phyloP scores from a whole-genome alignment of 2,797 vertebrate genomes.

The Leuciscus waleckii region DNA sequence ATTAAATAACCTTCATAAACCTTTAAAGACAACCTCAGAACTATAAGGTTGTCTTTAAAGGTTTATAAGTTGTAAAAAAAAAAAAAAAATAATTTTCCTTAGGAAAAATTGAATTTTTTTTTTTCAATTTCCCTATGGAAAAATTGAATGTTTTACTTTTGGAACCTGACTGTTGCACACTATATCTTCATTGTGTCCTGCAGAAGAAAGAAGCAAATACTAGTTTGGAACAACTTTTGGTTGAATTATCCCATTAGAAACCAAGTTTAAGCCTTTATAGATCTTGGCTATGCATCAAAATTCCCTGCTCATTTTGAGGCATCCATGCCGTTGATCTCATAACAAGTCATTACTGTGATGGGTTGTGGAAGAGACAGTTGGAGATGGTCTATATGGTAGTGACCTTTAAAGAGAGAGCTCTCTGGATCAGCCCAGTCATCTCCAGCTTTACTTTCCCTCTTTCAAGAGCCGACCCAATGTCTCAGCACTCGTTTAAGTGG shows the following conservation, averaged over 20 bases:
- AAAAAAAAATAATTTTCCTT: no score
- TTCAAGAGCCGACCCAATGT: slow-evolving; percentile 39
- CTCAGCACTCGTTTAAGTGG: slow-evolving; percentile 23
- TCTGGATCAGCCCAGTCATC: slow-evolving; percentile 68
- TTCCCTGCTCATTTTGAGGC: neutral
- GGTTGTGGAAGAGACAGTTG: slow-evolving; percentile 27
- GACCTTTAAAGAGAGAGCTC: slow-evolving; percentile 74
- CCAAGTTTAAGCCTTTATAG: neutral
- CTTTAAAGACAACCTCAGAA: no score
- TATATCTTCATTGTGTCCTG: no score
- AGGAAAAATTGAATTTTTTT: no score
- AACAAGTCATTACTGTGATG: slow-evolving; percentile 54
- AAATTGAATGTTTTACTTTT: no score
- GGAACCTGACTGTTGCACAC: no score
- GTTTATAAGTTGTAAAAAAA: no score
- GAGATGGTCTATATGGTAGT: slow-evolving; percentile 67
- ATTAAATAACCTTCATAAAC: no score
- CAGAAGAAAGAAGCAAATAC: no score
- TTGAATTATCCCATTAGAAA: neutral
- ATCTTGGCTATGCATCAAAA: neutral
- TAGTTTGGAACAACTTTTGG: neutral
- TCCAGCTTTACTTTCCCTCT: slow-evolving; percentile 59
- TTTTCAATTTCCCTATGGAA: no score
- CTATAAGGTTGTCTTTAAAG: no score
- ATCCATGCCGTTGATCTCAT: slow-evolving; percentile 39